Conservation (phyloP, 2,797 vertebrate species). For the Limnodromus scolopaceus region DNA sequence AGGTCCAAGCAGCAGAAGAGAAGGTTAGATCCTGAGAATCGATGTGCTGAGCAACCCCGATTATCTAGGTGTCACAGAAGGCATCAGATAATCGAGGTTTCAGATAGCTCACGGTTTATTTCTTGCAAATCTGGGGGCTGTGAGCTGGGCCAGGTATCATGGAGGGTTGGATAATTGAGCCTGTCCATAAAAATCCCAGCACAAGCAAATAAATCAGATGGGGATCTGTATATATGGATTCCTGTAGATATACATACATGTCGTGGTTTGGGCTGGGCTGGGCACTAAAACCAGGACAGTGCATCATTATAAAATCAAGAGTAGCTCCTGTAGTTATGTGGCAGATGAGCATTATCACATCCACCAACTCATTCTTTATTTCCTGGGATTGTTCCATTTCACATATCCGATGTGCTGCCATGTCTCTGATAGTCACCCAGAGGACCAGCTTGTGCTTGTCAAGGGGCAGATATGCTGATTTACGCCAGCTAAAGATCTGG, state of each 20-base stretch:
- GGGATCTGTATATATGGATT: not conserved
- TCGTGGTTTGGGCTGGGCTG: not conserved
- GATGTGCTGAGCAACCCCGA: not conserved
- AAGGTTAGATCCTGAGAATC: slow-evolving; percentile 85
- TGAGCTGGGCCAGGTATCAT: not conserved
- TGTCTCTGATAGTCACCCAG: not conserved
- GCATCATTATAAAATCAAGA: slow-evolving; percentile 10
- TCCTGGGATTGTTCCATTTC: slow-evolving; percentile 40
- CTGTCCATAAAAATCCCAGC: slow-evolving; percentile 1
- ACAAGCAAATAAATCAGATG: not conserved
- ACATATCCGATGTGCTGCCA: not conserved
- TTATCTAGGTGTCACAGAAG: slow-evolving; percentile 54
- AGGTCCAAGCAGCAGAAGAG: slow-evolving; percentile 85
- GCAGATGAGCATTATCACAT: slow-evolving; percentile 19
- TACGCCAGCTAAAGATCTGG: not conserved
- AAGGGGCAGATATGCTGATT: not conserved
- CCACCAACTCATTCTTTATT: slow-evolving; percentile 37
- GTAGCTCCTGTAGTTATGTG: not conserved
- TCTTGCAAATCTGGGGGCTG: not conserved
- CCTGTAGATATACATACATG: not conserved
- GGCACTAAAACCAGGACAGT: not conserved
- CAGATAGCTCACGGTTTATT: not conserved
- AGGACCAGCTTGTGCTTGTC: not conserved
- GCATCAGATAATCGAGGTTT: slow-evolving; percentile 54
- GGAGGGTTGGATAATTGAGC: slow-evolving; percentile 28